These are phyloP conservation scores for Eretmochelys imbricata DNA, from an alignment of 2,113 vertebrate species.

Conservation along the genomic window DNA sequence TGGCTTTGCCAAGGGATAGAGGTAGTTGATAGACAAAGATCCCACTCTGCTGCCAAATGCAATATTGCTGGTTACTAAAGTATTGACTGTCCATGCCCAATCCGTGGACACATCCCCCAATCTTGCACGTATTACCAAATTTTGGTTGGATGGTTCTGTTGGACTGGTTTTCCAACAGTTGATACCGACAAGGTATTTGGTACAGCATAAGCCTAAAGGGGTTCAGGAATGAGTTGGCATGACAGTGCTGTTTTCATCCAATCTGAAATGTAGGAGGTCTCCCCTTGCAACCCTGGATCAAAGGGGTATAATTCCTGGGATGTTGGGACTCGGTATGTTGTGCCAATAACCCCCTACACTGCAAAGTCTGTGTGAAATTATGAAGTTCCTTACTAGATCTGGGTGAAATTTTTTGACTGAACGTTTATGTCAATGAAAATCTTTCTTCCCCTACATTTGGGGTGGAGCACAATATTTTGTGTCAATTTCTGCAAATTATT, in stretches of 20 bases:
- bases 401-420: no score
- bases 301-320: not conserved
- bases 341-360: not conserved
- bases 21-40: constrained; percentile 34
- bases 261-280: fast-evolving
- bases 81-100: not conserved
- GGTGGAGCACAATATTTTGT: not conserved
- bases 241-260: not conserved
- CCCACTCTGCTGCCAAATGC: constrained; percentile 21
- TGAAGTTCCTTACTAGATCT: no score
- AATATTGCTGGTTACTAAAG: constrained; percentile 26
- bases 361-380: not conserved
- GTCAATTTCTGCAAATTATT: not conserved
- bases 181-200: not conserved
- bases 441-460: not conserved
- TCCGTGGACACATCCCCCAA: not conserved
- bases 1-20: constrained; percentile 49
- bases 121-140: not conserved
- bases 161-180: not conserved
- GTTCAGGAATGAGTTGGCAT: not conserved
- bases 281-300: not conserved
- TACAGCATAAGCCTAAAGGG: not conserved
- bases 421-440: not conserved
- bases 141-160: not conserved
- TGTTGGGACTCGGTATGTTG: not conserved